Percentiles rank a stretch among this genome's conserved stretches.
Evolutionary conservation across 2,797 vertebrate species (phyloP).

Genomic region (Gadopsis marmoratus): DNA sequence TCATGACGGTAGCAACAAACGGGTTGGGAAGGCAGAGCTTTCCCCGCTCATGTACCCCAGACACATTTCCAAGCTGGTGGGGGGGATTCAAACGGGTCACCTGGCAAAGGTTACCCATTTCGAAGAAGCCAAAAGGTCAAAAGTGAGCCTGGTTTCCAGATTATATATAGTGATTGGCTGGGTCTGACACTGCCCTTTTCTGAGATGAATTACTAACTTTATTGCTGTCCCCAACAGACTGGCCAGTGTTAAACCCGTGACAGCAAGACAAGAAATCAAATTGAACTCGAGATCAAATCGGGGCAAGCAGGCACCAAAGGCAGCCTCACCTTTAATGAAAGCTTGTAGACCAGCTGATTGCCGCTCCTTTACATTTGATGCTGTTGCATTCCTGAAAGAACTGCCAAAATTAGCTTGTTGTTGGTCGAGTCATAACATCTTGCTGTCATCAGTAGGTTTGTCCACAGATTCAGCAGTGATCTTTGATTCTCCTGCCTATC

Average conservation of each 20-base stretch:
- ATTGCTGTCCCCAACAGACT: constrained; percentile 63
- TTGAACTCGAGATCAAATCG: constrained; percentile 74
- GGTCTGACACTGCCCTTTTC: constrained; percentile 69
- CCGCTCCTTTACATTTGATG: constrained; percentile 23
- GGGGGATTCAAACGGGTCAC: constrained; percentile 59
- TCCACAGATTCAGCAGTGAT: neutral
- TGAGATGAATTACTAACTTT: constrained; percentile 77
- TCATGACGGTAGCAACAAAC: constrained; percentile 31
- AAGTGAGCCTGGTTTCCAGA: constrained; percentile 59
- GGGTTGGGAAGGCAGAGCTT: constrained; percentile 20
- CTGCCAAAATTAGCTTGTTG: neutral
- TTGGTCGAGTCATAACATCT: neutral
- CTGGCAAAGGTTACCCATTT: constrained; percentile 62
- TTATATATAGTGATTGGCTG: constrained; percentile 71
- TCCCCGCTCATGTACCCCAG: constrained; percentile 23
- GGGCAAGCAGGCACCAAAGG: constrained; percentile 64
- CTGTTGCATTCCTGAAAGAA: constrained; percentile 9
- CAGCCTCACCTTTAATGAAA: constrained; percentile 66
- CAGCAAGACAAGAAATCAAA: constrained; percentile 76
- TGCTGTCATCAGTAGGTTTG: neutral
- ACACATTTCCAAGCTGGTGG: constrained; percentile 45
- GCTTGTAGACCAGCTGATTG: constrained; percentile 35
- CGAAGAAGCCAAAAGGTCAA: constrained; percentile 60
- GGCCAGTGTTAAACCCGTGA: constrained; percentile 72
- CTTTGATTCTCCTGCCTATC: neutral